Percentiles rank a stretch among this genome's conserved stretches.
These are phyloP conservation scores for Heterodera filipjevi DNA, from an alignment of 2,888 invertebrate species.

Conservation along the genomic window DNA sequence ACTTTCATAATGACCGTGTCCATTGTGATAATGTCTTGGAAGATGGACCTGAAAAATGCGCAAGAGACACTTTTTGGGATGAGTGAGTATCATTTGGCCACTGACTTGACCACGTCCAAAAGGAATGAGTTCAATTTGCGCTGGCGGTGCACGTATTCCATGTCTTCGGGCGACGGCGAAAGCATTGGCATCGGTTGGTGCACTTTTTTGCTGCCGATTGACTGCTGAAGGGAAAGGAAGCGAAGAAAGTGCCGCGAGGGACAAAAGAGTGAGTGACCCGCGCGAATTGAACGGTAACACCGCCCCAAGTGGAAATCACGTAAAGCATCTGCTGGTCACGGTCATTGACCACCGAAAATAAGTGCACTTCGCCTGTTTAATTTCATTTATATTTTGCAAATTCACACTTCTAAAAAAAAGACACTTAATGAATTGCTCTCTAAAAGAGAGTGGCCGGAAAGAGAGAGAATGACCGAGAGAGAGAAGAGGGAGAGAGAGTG, in stretches of 20 bases:
- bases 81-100: neutral
- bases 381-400: too few relatives aligned
- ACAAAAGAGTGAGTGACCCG: conserved; percentile 41
- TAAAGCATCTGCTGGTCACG: conserved; percentile 51
- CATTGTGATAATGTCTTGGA: conserved; percentile 84
- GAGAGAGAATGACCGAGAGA: too few relatives aligned
- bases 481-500: too few relatives aligned
- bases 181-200: conserved; percentile 34
- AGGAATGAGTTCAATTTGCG: conserved; percentile 78
- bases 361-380: conserved; percentile 56
- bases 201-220: neutral
- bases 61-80: neutral
- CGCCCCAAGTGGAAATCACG: conserved; percentile 56
- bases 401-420: too few relatives aligned
- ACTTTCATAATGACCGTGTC: conserved; percentile 81
- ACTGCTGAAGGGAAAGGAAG: neutral
- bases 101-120: conserved; percentile 78
- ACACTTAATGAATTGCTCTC: too few relatives aligned
- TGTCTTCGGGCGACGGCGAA: conserved; percentile 47
- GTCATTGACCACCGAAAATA: conserved; percentile 46
- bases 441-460: too few relatives aligned
- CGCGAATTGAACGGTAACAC: conserved; percentile 51
- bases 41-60: conserved; percentile 75
- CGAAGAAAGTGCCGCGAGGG: neutral
- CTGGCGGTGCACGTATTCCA: conserved; percentile 65